Percentiles rank a stretch among this genome's conserved stretches.
phyloP scores from a whole-genome alignment of 2,888 invertebrate genomes.

The Agrotis segetum region DNA sequence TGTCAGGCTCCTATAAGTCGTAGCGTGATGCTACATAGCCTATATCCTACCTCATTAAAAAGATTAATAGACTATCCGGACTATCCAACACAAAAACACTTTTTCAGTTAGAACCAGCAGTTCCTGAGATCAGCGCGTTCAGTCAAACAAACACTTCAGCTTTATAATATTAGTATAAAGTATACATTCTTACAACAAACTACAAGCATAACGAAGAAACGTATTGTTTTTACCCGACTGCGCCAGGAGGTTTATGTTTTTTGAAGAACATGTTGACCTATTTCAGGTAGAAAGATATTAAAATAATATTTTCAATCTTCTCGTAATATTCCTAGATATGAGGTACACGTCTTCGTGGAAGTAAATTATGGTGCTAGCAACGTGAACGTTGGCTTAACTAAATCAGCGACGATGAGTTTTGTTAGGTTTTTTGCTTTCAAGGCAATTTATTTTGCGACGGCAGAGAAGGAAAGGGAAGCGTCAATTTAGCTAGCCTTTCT shows the following conservation, averaged over 20 bases:
- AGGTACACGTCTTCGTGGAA: not conserved
- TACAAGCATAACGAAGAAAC: not conserved
- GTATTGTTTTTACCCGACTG: too few species aligned
- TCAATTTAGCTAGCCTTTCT: not conserved
- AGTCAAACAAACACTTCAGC: too few species aligned
- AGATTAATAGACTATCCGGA: too few species aligned
- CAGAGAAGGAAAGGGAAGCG: not conserved
- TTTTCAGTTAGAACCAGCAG: too few species aligned
- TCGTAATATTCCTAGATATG: not conserved
- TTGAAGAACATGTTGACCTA: not conserved
- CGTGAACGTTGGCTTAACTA: constrained; percentile 14
- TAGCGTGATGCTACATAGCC: too few species aligned
- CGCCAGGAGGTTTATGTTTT: too few species aligned
- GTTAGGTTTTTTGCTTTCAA: constrained; percentile 9
- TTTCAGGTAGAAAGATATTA: not conserved
- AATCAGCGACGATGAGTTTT: constrained; percentile 14
- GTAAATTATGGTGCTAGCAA: constrained; percentile 19
- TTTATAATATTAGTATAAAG: too few species aligned
- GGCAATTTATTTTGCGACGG: constrained; percentile 2
- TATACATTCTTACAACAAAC: not conserved
- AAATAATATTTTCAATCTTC: constrained; percentile 22
- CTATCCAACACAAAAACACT: too few species aligned
- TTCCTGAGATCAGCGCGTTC: too few species aligned
- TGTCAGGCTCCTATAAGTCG: too few species aligned
- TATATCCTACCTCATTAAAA: too few species aligned